Base-by-base conservation (phyloP, 2,888 invertebrate genomes). In the Anoncus sp. region DNA sequence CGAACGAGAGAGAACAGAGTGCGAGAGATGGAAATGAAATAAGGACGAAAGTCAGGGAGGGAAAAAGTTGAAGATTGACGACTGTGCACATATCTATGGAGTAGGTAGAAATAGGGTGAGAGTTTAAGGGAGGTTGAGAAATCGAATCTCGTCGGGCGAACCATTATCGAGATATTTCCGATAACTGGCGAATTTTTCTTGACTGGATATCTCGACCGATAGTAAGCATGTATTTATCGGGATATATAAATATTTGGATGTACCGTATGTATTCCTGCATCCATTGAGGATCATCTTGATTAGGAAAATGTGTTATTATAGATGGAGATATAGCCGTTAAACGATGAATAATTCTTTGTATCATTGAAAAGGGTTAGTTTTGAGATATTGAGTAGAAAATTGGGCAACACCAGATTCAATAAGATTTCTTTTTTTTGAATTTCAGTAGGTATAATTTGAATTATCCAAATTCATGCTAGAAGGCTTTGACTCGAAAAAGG, bases 1-100 rank as follows among this genome's bases (percentile, higher is more conserved):
- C 43, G 62, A 40, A 53, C 22, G 47, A 40, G 20, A 62, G 49
- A 70, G 40, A 66, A 31, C 27, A 40, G 38, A 57, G 66, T 43
- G 66, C 43, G 31, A 57, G 70, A 71, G 63, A 63, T 71, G 74
- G 55, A 77, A 73, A 69, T 65, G 67, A 72, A 76, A 76, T 79
- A 76, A 69, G 69, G 38, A 45, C 43, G 35, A 70, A 73, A 76
- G 76, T 69, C 63, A 38, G 43, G 24, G 55, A 60, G 22, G 45
- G 20, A 75, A 72, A 69, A 79, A 79, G 62, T 77, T 69, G 40
- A 59, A 57, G 57, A 53, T 62, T 49, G 66, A 60, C 53, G 73
- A 71, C 43, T 59, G 18, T 57, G 22, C 55, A 72, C 22, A 53
- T 14, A 57, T 27, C 57, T 49, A 65, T 53, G 20, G n/a, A n/a